Evolutionary conservation across 1,140 invertebrate genomes (phyloP).

Genomic region (Ptiloglossa arizonensis): DNA sequence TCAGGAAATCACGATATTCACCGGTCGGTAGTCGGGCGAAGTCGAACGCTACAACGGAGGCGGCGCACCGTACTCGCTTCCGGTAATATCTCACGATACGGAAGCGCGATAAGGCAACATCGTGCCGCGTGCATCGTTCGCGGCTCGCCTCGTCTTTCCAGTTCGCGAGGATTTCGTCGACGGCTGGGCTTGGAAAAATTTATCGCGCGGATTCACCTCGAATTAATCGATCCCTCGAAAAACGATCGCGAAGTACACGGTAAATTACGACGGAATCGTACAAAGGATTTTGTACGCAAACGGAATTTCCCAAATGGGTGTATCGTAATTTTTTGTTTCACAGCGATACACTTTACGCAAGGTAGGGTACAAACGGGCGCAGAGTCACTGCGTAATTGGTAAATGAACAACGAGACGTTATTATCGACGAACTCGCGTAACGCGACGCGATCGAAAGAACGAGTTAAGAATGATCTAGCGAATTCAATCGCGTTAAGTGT

Average conservation of each 20-base stretch:
- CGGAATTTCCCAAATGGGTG: too few relatives aligned
- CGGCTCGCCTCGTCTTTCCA: slow-evolving; percentile 2
- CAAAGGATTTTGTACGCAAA: too few relatives aligned
- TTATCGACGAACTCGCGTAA: too few relatives aligned
- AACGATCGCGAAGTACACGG: slow-evolving; percentile 2
- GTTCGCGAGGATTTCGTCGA: slow-evolving; percentile 41
- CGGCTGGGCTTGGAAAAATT: slow-evolving; percentile 50
- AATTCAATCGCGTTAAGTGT: too few relatives aligned
- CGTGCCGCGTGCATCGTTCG: background rate
- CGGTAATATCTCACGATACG: slow-evolving; percentile 53
- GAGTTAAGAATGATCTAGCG: too few relatives aligned
- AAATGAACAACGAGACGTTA: too few relatives aligned
- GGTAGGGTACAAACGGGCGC: too few relatives aligned
- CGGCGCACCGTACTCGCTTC: slow-evolving; percentile 17
- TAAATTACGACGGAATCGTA: slow-evolving; percentile 20
- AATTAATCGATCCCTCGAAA: slow-evolving; percentile 23
- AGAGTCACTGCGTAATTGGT: too few relatives aligned
- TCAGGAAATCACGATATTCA: slow-evolving; percentile 71
- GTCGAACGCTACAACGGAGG: background rate
- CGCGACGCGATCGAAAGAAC: too few relatives aligned
- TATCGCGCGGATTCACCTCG: slow-evolving; percentile 42
- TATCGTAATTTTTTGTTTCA: too few relatives aligned
- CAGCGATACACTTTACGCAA: too few relatives aligned
- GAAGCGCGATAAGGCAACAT: slow-evolving; percentile 44
- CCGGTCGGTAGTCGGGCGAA: background rate